These are phyloP conservation scores for Gonocerus acuteangulatus DNA, from an alignment of 2,888 invertebrate genomes.

Conservation along the genomic window DNA sequence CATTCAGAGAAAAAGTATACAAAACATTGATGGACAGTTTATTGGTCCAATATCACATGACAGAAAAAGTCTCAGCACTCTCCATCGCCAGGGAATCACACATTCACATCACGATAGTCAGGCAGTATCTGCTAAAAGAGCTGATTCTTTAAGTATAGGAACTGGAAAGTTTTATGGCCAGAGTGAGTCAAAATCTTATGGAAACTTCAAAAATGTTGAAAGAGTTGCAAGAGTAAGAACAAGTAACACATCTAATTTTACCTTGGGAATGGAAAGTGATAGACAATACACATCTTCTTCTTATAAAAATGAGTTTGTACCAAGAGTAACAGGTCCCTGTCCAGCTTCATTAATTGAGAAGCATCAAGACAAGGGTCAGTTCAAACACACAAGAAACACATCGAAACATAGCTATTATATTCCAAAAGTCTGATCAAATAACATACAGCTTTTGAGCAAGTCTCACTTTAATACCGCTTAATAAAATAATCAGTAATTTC, in stretches of 20 bases:
- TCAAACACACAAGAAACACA: conserved; percentile 76
- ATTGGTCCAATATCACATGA: conserved; percentile 61
- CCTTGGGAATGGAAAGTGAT: conserved; percentile 55
- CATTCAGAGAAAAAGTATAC: conserved; percentile 66
- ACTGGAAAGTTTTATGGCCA: conserved; percentile 59
- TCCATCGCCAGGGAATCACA: conserved; percentile 55
- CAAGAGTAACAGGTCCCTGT: conserved; percentile 66
- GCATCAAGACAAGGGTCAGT: conserved; percentile 57
- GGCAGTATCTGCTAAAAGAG: conserved; percentile 45
- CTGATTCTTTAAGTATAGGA: conserved; percentile 64
- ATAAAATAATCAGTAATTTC: too few species aligned
- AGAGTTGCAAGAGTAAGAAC: conserved; percentile 50
- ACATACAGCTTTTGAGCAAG: too few species aligned
- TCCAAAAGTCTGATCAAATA: conserved; percentile 45
- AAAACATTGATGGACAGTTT: conserved; percentile 64
- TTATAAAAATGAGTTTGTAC: conserved; percentile 70
- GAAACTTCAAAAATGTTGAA: conserved; percentile 57
- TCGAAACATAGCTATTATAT: conserved; percentile 78
- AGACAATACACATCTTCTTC: conserved; percentile 47
- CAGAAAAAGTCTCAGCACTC: conserved; percentile 67
- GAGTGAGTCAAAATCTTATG: conserved; percentile 63
- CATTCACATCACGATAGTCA: conserved; percentile 30
- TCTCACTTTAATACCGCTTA: too few species aligned
- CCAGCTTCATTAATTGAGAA: conserved; percentile 70
- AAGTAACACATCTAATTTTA: conserved; percentile 67